Conservation (phyloP, 2,797 vertebrate genomes). For the Otus scops region DNA sequence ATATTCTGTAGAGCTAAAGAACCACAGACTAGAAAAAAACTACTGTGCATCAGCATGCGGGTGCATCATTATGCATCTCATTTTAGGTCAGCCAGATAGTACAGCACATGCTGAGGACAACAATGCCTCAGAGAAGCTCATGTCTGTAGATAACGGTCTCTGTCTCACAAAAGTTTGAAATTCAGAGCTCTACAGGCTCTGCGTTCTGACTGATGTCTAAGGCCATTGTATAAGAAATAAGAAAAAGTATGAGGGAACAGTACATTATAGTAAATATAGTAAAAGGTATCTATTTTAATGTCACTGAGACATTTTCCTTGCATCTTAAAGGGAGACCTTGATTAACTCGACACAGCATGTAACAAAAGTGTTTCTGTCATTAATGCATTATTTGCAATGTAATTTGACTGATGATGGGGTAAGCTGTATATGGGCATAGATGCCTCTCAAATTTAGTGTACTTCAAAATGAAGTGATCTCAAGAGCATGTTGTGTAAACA, state of each 20-base stretch:
- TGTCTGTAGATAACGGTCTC: not conserved
- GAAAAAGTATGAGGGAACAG: not conserved
- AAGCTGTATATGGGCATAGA: not conserved
- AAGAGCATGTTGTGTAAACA: not conserved
- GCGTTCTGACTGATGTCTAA: not conserved
- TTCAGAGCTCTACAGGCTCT: not conserved
- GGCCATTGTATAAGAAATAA: not conserved
- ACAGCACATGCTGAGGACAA: not conserved
- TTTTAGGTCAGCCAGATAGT: not conserved
- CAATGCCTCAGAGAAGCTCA: not conserved
- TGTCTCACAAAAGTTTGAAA: not conserved
- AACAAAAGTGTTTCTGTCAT: not conserved
- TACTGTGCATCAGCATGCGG: rapidly evolving
- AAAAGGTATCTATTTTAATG: not conserved
- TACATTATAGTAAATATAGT: not conserved
- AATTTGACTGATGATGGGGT: not conserved
- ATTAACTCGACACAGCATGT: not conserved
- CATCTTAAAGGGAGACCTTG: not conserved
- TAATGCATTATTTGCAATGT: not conserved
- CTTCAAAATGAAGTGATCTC: not conserved
- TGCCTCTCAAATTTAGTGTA: not conserved
- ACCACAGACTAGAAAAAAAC: not conserved
- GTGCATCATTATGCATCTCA: not conserved
- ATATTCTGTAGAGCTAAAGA: not conserved
- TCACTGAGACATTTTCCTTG: not conserved